Conservation (phyloP, 2,797 vertebrate species). For the Muraenolepis orangiensis region DNA sequence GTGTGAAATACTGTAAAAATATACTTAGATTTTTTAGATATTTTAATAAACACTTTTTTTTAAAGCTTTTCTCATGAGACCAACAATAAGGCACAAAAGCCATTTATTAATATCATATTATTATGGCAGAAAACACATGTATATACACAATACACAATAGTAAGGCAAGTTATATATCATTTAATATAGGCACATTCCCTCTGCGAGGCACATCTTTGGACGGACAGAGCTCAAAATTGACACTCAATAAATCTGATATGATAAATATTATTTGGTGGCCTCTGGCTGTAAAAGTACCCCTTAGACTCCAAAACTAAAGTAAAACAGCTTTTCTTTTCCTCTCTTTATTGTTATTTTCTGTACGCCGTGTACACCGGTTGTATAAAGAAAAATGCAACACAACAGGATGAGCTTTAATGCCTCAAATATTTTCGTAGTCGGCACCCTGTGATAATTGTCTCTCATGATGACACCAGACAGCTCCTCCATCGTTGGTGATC, state of each 20-base stretch:
- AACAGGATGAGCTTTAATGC: conserved; percentile 38
- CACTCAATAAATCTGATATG: conserved; percentile 6
- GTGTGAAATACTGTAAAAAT: conserved; percentile 59
- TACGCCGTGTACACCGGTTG: conserved; percentile 26
- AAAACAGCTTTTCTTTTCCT: conserved; percentile 29
- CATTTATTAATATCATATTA: conserved; percentile 49
- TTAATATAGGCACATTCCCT: conserved; percentile 37
- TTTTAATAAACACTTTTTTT: conserved; percentile 18
- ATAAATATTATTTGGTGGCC: neutral
- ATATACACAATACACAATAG: conserved; percentile 37
- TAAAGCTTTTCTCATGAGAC: conserved; percentile 63
- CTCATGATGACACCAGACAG: conserved; percentile 45
- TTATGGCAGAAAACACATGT: conserved; percentile 62
- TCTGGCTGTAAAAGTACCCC: neutral
- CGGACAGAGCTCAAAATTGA: conserved; percentile 20
- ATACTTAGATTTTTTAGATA: conserved; percentile 57
- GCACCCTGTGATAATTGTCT: conserved; percentile 29
- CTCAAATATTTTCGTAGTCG: neutral
- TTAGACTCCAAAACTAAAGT: conserved; percentile 32
- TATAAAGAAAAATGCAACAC: conserved; percentile 34
- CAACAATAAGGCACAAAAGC: conserved; percentile 69
- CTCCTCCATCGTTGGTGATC: conserved; percentile 38
- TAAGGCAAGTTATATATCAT: conserved; percentile 48
- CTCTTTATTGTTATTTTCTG: conserved; percentile 26
- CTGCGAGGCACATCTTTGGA: conserved; percentile 45